These are phyloP conservation scores for Siniperca obscura DNA, from an alignment of 2,797 vertebrate genomes.

Conservation along the genomic window DNA sequence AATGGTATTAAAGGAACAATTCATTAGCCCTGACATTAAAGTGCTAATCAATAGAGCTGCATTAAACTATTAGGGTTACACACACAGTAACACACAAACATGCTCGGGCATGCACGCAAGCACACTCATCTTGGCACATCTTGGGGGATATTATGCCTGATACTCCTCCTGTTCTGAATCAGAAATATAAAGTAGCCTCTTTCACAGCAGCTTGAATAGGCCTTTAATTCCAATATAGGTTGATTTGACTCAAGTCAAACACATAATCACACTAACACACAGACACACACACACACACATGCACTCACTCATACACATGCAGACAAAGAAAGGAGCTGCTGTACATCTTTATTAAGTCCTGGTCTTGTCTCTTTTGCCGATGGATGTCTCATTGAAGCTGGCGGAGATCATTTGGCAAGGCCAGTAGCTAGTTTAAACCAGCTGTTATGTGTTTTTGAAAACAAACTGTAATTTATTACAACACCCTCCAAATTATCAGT, in stretches of 20 bases:
- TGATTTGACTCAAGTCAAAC: constrained; percentile 79
- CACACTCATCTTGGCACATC: constrained; percentile 59
- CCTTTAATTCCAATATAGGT: constrained; percentile 80
- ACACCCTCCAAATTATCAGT: constrained; percentile 39
- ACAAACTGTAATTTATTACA: constrained; percentile 54
- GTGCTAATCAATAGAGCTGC: constrained; percentile 87
- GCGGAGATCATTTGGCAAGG: constrained; percentile 46
- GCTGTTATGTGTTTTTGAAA: constrained; percentile 43
- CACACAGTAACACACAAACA: constrained; percentile 56
- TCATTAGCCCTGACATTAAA: constrained; percentile 86
- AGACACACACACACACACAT: constrained; percentile 29
- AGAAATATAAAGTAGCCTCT: constrained; percentile 79
- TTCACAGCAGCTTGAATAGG: constrained; percentile 73
- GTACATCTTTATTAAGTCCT: constrained; percentile 76
- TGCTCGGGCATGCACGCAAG: constrained; percentile 41
- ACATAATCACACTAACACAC: constrained; percentile 60
- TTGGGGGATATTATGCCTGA: constrained; percentile 66
- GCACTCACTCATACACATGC: constrained; percentile 21
- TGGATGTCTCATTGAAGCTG: constrained; percentile 58
- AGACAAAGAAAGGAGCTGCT: constrained; percentile 58
- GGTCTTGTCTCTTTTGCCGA: constrained; percentile 71
- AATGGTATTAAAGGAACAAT: constrained; percentile 87
- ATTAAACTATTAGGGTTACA: constrained; percentile 86
- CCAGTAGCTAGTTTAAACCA: constrained; percentile 39
- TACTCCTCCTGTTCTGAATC: constrained; percentile 65